Base-by-base conservation (phyloP, 2,113 vertebrate species). In the Hiodon alosoides region DNA sequence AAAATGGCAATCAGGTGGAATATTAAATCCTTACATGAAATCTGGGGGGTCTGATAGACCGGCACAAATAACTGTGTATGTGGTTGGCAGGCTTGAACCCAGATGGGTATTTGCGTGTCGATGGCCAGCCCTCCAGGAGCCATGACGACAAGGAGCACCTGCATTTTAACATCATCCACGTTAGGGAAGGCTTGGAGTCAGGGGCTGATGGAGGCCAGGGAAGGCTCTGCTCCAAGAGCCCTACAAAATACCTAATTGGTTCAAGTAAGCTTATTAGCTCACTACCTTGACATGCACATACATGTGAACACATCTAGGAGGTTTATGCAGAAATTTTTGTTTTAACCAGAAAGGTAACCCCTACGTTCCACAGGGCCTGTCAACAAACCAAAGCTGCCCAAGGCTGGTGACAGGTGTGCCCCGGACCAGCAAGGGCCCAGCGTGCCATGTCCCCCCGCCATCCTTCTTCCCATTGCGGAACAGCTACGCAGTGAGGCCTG, bases 201-300 rank as follows among this genome's bases (percentile, higher is more conserved):
- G 83, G 76, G 7, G 53, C 76, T 0, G 80, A 85, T n/a, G 81
- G 87, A 83, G 51, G 67, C 66, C 11, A 78, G 57, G 4, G 69
- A 57, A 55, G 74, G 6, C 71, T 83, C n/a, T 75, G 62, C 0
- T 89, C 91, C 0, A 94, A 95, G 59, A 98, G 95, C 80, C 96
- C 97, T 52, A 92, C 94, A 78, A 98, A 94, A 79, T 96, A 98
- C 81, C 91, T 98, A 5, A 98, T 99, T 74, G 97, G 98, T 73
- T 98, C 98, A 96, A 94, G 97, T 99, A 88, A 81, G 96, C 84
- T 31, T 31, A 31, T 31, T 31, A 31, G 31, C 3, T 0, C 67
- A 47, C 47, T 31, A 31, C 31, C 31, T 31, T 31, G 31, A 31
- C 31, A 31, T 31, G 31, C 31, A 31, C 31, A 31, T 31, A 31